These are phyloP conservation scores for Odontocolon sp. DNA, from an alignment of 2,888 invertebrate species.

Conservation along the genomic window DNA sequence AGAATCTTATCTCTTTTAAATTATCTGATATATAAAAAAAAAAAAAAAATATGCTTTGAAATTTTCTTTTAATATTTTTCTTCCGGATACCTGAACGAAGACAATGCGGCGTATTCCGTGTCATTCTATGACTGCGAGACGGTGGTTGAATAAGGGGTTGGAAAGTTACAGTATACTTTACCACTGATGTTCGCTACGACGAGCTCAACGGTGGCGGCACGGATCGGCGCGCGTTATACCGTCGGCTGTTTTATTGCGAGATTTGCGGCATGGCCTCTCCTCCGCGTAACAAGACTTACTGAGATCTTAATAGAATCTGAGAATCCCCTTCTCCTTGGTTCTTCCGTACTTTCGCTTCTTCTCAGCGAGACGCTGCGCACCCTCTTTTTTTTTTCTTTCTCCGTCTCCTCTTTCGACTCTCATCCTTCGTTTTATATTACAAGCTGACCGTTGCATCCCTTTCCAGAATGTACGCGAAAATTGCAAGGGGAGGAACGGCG, in stretches of 20 bases:
- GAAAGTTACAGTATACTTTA: slow-evolving; percentile 1
- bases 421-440: slow-evolving; percentile 36
- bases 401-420: slow-evolving; percentile 42
- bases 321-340: slow-evolving; percentile 67
- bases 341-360: slow-evolving; percentile 55
- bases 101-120: neutral
- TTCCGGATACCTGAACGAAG: neutral
- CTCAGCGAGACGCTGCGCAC: slow-evolving; percentile 63
- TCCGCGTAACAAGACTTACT: slow-evolving; percentile 80
- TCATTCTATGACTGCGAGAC: neutral
- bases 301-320: slow-evolving; percentile 81
- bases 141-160: slow-evolving; percentile 45
- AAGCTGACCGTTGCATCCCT: slow-evolving; percentile 57
- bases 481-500: slow-evolving; percentile 8
- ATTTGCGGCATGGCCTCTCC: slow-evolving; percentile 78
- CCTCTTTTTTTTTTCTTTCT: slow-evolving; percentile 58
- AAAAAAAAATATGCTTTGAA: too few species aligned
- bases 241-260: slow-evolving; percentile 81
- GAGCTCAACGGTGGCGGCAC: slow-evolving; percentile 49
- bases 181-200: slow-evolving; percentile 20
- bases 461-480: slow-evolving; percentile 29
- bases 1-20: too few species aligned
- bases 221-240: slow-evolving; percentile 72
- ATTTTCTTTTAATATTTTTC: too few species aligned
- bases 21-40: too few species aligned